Evolutionary conservation across 1,140 invertebrate genomes (phyloP), one percentile per base, ranked within the genome.

Genomic region (Drosophila suzukii): DNA sequence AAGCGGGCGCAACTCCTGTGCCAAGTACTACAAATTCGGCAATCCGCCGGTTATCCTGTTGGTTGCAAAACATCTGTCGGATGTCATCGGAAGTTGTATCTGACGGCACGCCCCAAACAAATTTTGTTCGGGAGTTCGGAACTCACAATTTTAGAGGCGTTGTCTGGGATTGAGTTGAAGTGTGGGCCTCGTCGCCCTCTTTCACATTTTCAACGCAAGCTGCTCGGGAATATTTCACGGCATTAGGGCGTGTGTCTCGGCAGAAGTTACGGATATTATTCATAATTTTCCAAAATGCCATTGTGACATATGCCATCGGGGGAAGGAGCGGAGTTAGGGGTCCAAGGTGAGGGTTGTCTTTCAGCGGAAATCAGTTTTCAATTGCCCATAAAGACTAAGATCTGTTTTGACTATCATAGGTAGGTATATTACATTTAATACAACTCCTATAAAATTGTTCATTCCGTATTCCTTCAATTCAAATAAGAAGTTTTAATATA

Each of bases 251-350:
- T 71, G 63, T 74, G 71, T 44, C 61, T 50, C 63, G 55, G 46
- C 78, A 71, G 63, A 81, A 84, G 84, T 89, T 83, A 83, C 79
- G 82, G 77, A 91, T 91, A 90, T 90, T 90, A 90, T 90, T 90
- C 88, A 90, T 90, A 83, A 90, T 88, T 89, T 88, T 73, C 84
- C 80, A 58, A 78, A 68, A 78, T 84, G 55, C 59, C 80, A 79
- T 15, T 79, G 73, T 80, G 76, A 75, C 81, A 85, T 71, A 73
- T 73, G 55, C 32, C 46, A 11, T 44, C 20, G 7, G 30, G 11
- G 8, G 1, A 62, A 51, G 51, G 60, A 49, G 47, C 38, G 39
- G 38, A 71, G 73, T 73, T n/a, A 70, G 66, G 46, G 61, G 54
- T 20, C 30, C 44, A 0, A 13, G 20, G 11, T 75, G 78, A 78